Conservation (phyloP, 2,113 vertebrate genomes). For the Diadophis punctatus region DNA sequence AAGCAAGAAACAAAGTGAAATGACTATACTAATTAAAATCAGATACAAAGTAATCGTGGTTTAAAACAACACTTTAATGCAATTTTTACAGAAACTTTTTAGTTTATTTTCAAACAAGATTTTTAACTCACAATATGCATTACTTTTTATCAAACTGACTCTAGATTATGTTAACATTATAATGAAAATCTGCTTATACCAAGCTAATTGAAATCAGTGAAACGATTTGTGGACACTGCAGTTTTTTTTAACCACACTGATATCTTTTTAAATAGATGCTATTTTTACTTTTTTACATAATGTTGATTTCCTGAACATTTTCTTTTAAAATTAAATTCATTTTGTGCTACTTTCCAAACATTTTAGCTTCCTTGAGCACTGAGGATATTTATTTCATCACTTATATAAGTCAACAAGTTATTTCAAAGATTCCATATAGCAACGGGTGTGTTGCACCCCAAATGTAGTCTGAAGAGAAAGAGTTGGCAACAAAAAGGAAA, state of each 20-base stretch:
- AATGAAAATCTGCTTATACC: background rate
- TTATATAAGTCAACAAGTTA: constrained; percentile 56
- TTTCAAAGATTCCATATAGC: constrained; percentile 71
- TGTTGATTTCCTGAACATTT: background rate
- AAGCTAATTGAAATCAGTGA: constrained; percentile 28
- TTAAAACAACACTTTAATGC: constrained; percentile 23
- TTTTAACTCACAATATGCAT: constrained; percentile 30
- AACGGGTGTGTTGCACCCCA: constrained; percentile 63
- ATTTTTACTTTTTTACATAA: background rate
- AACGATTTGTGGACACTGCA: background rate
- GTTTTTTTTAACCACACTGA: background rate
- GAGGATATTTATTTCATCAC: constrained; percentile 23
- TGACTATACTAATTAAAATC: constrained; percentile 46
- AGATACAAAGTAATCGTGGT: constrained; percentile 39
- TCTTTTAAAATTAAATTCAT: background rate
- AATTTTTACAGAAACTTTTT: constrained; percentile 9
- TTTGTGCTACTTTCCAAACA: background rate
- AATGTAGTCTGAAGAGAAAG: constrained; percentile 66
- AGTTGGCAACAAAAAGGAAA: constrained; percentile 70
- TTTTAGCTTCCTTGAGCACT: constrained; percentile 40
- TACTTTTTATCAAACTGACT: constrained; percentile 28
- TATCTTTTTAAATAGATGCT: background rate
- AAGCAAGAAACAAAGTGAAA: constrained; percentile 39
- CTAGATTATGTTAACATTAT: background rate
- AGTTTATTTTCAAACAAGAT: constrained; percentile 32